Conservation (phyloP, 2,113 vertebrate species). For the Salvelinus sp. region DNA sequence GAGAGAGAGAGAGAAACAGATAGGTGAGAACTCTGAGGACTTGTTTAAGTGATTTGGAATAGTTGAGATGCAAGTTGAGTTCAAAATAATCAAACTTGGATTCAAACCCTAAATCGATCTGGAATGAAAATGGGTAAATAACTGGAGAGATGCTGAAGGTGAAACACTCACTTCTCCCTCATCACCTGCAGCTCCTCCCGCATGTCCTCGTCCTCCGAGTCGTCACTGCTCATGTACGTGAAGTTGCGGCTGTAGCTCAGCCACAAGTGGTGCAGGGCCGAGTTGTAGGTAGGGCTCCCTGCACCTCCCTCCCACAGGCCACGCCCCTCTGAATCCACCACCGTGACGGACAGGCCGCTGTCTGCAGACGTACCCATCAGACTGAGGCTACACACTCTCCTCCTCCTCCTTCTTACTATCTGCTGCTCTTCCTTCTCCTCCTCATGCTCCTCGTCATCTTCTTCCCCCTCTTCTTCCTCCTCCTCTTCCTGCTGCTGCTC, state of each 20-base stretch:
- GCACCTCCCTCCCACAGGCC: slow-evolving; percentile 67
- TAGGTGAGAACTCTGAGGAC: background rate
- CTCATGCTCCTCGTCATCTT: background rate
- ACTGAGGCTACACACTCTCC: slow-evolving; percentile 61
- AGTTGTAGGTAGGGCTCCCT: slow-evolving; percentile 58
- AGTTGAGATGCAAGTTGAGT: background rate
- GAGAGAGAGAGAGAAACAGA: background rate
- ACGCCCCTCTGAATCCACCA: slow-evolving; percentile 51
- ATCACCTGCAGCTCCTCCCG: slow-evolving; percentile 91
- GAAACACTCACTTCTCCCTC: slow-evolving; percentile 83
- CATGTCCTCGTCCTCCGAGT: slow-evolving; percentile 87
- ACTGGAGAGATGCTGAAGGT: background rate
- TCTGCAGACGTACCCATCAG: slow-evolving; percentile 68
- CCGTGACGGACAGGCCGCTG: slow-evolving; percentile 66
- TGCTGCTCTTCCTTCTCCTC: slow-evolving; percentile 39
- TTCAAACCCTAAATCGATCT: background rate
- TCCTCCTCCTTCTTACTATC: slow-evolving; percentile 49
- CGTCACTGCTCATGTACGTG: slow-evolving; percentile 86
- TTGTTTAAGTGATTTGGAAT: too few species aligned
- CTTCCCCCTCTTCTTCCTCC: background rate
- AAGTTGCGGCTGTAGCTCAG: slow-evolving; percentile 79
- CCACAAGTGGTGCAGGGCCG: slow-evolving; percentile 82
- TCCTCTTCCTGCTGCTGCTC: too few species aligned
- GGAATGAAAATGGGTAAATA: too few species aligned
- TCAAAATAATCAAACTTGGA: background rate